These are phyloP conservation scores for Oscheius sp. DNA, from an alignment of 1,140 invertebrate species.

Conservation along the genomic window DNA sequence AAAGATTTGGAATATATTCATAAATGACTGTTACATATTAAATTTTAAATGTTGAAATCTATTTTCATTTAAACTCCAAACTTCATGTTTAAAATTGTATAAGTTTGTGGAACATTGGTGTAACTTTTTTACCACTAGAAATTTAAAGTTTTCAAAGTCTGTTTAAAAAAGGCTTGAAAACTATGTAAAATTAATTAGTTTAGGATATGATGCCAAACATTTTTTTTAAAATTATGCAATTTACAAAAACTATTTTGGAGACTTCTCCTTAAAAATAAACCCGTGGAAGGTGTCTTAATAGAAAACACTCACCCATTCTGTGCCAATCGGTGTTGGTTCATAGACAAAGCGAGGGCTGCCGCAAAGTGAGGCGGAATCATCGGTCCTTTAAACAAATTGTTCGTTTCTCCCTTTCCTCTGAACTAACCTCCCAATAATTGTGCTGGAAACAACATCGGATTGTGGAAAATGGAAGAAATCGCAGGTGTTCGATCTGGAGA, in stretches of 20 bases:
- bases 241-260: neutral
- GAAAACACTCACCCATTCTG: neutral
- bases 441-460: neutral
- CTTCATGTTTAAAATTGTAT: too few species aligned
- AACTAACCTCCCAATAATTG: neutral
- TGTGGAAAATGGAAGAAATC: conserved; percentile 2
- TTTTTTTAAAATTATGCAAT: neutral
- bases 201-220: neutral
- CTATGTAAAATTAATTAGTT: neutral
- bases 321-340: conserved; percentile 29
- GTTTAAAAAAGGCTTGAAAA: neutral
- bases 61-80: too few species aligned
- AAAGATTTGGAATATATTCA: too few species aligned
- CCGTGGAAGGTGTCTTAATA: neutral
- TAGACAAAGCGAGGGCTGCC: conserved; percentile 24
- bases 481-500: neutral
- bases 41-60: too few species aligned
- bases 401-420: neutral
- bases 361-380: conserved; percentile 29
- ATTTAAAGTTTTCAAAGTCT: too few species aligned
- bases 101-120: too few species aligned
- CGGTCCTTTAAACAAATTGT: neutral
- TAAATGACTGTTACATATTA: too few species aligned
- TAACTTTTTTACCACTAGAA: too few species aligned
- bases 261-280: neutral